phyloP scores from a whole-genome alignment of 2,888 invertebrate genomes.

The Brachypterus glaber region DNA sequence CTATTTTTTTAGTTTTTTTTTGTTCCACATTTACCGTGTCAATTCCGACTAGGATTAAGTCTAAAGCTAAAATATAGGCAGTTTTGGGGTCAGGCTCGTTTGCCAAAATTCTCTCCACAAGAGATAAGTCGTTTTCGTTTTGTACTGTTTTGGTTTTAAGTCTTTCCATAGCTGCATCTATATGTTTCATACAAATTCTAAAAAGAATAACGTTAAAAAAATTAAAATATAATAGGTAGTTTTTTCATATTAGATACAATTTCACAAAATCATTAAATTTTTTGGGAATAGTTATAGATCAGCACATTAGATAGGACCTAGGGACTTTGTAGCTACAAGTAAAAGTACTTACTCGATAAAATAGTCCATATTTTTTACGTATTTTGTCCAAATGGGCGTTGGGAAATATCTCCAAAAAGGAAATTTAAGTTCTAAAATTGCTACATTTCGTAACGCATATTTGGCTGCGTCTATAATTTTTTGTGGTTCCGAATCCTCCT shows the following conservation, averaged over 20 bases:
- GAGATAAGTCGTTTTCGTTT: constrained; percentile 44
- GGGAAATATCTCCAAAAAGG: constrained; percentile 60
- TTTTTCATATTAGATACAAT: too few relatives aligned
- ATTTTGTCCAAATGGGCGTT: constrained; percentile 52
- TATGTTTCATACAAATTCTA: constrained; percentile 56
- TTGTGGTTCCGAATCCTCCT: constrained; percentile 47
- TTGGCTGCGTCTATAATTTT: constrained; percentile 56
- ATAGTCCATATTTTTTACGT: constrained; percentile 56
- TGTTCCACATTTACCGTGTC: constrained; percentile 51
- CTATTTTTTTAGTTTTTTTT: background rate
- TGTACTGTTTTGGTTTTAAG: constrained; percentile 39
- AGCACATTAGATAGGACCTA: too few relatives aligned
- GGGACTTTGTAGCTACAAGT: too few relatives aligned
- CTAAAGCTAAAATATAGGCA: constrained; percentile 61
- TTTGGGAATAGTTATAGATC: too few relatives aligned
- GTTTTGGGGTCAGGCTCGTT: constrained; percentile 51
- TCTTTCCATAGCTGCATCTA: constrained; percentile 43
- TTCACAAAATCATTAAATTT: too few relatives aligned
- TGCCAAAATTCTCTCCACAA: constrained; percentile 54
- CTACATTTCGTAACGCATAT: constrained; percentile 57
- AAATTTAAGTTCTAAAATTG: constrained; percentile 52
- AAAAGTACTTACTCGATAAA: constrained; percentile 51
- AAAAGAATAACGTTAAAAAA: constrained; percentile 23
- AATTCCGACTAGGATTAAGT: constrained; percentile 70
- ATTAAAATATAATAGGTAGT: background rate